Evolutionary conservation across 2,113 vertebrate genomes (phyloP).

Genomic region (Aspiorhynchus laticeps): DNA sequence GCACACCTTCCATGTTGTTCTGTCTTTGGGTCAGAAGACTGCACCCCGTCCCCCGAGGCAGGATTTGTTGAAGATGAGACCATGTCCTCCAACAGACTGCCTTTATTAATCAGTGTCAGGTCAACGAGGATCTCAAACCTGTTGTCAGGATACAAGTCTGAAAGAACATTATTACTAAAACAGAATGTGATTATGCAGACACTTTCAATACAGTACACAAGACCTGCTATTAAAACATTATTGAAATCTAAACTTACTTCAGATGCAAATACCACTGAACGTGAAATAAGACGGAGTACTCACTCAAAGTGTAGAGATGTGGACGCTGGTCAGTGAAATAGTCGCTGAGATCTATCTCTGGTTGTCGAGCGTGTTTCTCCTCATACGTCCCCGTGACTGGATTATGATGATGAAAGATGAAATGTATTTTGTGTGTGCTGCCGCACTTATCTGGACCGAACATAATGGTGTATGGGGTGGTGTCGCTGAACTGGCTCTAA

Average conservation of each 20-base stretch:
- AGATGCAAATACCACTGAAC: not conserved
- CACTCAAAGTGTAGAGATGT: slow-evolving; percentile 65
- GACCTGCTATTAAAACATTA: not conserved
- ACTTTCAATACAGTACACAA: not conserved
- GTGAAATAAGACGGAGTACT: slow-evolving; percentile 12
- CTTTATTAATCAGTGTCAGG: slow-evolving; percentile 58
- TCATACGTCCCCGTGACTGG: slow-evolving; percentile 56
- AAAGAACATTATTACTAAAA: not conserved
- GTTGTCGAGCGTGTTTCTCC: slow-evolving; percentile 61
- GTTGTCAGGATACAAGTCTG: slow-evolving; percentile 64
- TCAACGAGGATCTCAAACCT: slow-evolving; percentile 65
- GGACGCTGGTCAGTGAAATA: slow-evolving; percentile 60
- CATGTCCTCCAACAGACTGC: slow-evolving; percentile 61
- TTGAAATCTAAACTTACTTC: not conserved
- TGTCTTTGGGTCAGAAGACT: slow-evolving; percentile 51
- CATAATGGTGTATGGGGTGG: slow-evolving; percentile 66
- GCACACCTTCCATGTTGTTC: slow-evolving; percentile 52
- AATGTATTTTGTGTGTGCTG: slow-evolving; percentile 59
- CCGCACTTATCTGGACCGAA: slow-evolving; percentile 69
- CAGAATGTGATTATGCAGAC: not conserved
- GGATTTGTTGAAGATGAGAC: slow-evolving; percentile 49
- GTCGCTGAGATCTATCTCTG: slow-evolving; percentile 57
- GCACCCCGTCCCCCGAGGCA: slow-evolving; percentile 55
- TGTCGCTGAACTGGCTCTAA: slow-evolving; percentile 61
- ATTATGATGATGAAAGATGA: slow-evolving; percentile 61